Conservation (phyloP, 2,113 vertebrate genomes). For the Spizaetus ornatus region DNA sequence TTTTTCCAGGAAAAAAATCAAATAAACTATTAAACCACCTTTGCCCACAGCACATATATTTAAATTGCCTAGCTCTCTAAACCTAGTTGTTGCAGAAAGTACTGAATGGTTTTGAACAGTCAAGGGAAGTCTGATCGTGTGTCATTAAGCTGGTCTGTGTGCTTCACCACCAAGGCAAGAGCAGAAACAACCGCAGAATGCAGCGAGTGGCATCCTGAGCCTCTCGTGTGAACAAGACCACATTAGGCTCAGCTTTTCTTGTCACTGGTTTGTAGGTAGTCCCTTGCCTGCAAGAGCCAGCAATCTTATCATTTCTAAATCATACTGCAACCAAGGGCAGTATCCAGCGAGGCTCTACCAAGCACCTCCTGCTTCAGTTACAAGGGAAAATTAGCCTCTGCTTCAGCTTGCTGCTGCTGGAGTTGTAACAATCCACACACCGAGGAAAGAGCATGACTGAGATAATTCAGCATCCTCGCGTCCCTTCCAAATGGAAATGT, state of each 20-base stretch:
- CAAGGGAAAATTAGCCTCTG: background rate
- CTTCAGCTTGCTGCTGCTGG: background rate
- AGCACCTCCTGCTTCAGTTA: background rate
- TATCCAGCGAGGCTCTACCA: accelerated
- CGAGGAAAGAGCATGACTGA: background rate
- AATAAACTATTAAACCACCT: background rate
- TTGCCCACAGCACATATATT: background rate
- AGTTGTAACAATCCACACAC: background rate
- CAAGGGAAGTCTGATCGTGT: background rate
- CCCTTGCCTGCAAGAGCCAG: background rate
- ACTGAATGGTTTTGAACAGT: background rate
- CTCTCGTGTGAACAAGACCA: background rate
- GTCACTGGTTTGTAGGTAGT: background rate
- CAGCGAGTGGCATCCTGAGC: background rate
- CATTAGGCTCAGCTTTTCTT: background rate
- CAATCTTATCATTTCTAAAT: background rate
- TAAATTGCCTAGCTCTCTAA: background rate
- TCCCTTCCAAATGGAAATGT: background rate
- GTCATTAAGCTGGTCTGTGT: background rate
- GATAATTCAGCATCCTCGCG: accelerated
- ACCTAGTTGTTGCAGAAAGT: background rate
- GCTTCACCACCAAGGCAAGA: background rate
- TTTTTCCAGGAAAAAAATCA: background rate
- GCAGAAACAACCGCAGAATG: background rate
- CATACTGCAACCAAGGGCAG: background rate